Evolutionary conservation across 1,140 invertebrate species (phyloP).

Genomic region (Propsilocerus akamusi): DNA sequence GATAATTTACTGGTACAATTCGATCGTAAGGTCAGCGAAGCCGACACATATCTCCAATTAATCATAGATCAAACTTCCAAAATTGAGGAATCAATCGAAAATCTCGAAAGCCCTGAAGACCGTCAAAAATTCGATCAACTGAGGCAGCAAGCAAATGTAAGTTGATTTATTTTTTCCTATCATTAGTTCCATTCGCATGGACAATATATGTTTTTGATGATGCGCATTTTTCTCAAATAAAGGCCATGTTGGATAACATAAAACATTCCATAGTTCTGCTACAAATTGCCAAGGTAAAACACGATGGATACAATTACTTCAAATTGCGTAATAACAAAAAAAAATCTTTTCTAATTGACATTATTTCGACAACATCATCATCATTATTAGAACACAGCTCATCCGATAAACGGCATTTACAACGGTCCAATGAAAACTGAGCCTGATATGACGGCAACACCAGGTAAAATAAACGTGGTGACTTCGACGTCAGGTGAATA

Average conservation of each 20-base stretch:
- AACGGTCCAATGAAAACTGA: constrained; percentile 30
- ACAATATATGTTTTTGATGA: constrained; percentile 11
- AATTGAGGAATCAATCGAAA: constrained; percentile 15
- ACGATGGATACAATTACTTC: constrained; percentile 4
- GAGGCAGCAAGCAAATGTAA: constrained; percentile 33
- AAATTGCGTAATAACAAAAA: too few species aligned
- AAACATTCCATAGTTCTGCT: constrained; percentile 94
- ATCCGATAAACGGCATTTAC: constrained; percentile 71
- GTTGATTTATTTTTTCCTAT: constrained; percentile 11
- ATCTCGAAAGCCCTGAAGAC: constrained; percentile 20
- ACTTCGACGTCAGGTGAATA: background rate
- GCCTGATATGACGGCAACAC: constrained; percentile 4
- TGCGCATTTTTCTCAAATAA: too few species aligned
- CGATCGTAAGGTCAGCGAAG: constrained; percentile 81
- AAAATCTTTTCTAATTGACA: constrained; percentile 5
- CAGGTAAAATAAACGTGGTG: background rate
- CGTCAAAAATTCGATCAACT: constrained; percentile 9
- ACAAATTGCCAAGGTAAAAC: constrained; percentile 84
- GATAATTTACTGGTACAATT: constrained; percentile 33
- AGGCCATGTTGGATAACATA: constrained; percentile 79
- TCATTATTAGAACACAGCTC: constrained; percentile 53
- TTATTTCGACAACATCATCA: background rate
- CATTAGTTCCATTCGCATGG: background rate
- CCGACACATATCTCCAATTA: constrained; percentile 89
- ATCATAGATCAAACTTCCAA: constrained; percentile 81